These are phyloP conservation scores for Carabus problematicus DNA, from an alignment of 2,888 invertebrate species.

Conservation along the genomic window DNA sequence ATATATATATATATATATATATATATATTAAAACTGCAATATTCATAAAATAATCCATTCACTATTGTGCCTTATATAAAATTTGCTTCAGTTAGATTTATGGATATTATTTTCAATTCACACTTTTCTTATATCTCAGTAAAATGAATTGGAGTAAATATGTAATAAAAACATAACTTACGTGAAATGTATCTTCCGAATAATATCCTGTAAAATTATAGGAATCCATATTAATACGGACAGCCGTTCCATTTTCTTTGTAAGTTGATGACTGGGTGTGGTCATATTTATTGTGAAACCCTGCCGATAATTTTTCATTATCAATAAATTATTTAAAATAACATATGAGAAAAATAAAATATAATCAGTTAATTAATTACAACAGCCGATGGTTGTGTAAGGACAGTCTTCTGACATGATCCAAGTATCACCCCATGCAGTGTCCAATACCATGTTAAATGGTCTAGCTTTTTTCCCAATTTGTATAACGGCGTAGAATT, in stretches of 20 bases:
- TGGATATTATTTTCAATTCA: neutral
- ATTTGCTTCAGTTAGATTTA: conserved; percentile 10
- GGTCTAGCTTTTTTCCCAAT: conserved; percentile 41
- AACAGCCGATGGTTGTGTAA: conserved; percentile 57
- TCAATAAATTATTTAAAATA: conserved; percentile 12
- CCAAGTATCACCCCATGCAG: conserved; percentile 61
- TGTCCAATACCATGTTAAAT: conserved; percentile 62
- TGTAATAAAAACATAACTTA: conserved; percentile 54
- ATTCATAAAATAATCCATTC: too few species aligned
- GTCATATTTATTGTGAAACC: conserved; percentile 73
- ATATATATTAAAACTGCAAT: too few species aligned
- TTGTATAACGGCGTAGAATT: conserved; percentile 42
- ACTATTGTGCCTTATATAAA: conserved; percentile 1
- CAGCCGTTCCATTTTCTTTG: conserved; percentile 66
- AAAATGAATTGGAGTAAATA: neutral
- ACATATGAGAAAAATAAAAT: too few species aligned
- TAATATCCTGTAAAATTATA: conserved; percentile 71
- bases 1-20: too few species aligned
- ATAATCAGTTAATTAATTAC: conserved; percentile 55
- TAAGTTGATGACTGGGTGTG: conserved; percentile 70
- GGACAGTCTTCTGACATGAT: conserved; percentile 60
- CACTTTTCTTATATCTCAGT: conserved; percentile 5
- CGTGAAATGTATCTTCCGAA: conserved; percentile 69
- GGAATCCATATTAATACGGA: conserved; percentile 64
- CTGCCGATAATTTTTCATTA: conserved; percentile 56